Percentiles rank a stretch among this genome's conserved stretches.
Evolutionary conservation across 2,888 invertebrate genomes (phyloP).

Genomic region (Dysmachus trigonus): DNA sequence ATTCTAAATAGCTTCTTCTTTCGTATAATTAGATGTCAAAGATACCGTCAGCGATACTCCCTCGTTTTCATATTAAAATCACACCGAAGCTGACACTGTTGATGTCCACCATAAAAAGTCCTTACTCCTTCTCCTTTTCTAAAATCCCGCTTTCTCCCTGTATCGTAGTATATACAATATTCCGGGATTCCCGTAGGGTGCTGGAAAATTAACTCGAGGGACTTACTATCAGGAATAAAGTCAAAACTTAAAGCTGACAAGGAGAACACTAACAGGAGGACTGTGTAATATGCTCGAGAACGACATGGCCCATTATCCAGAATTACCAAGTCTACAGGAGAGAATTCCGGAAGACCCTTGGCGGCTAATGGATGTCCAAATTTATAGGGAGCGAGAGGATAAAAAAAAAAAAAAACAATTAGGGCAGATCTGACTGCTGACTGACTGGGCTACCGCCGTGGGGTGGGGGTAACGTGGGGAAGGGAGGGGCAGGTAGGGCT

Average conservation of each 20-base stretch:
- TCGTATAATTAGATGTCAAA: neutral
- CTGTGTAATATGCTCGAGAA: neutral
- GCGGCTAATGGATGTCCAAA: neutral
- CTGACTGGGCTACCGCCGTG: neutral
- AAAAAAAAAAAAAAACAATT: neutral
- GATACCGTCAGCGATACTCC: neutral
- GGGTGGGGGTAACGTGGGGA: neutral
- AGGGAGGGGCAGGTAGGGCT: neutral
- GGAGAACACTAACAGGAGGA: neutral
- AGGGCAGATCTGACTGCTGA: neutral
- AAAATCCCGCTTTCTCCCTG: neutral
- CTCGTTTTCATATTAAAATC: neutral
- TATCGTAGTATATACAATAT: too few relatives aligned
- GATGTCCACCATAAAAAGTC: neutral
- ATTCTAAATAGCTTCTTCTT: neutral
- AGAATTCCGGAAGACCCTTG: neutral
- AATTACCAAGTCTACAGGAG: neutral
- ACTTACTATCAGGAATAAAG: neutral
- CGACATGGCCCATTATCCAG: constrained; percentile 1
- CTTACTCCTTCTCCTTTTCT: neutral
- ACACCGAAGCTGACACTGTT: neutral
- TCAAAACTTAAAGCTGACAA: neutral
- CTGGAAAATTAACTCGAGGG: neutral
- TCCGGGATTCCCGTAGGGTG: neutral
- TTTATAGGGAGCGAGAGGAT: neutral